Evolutionary conservation across 2,888 invertebrate genomes (phyloP), one percentile per base, ranked within the genome.

Genomic region (Ochropacha duplaris): DNA sequence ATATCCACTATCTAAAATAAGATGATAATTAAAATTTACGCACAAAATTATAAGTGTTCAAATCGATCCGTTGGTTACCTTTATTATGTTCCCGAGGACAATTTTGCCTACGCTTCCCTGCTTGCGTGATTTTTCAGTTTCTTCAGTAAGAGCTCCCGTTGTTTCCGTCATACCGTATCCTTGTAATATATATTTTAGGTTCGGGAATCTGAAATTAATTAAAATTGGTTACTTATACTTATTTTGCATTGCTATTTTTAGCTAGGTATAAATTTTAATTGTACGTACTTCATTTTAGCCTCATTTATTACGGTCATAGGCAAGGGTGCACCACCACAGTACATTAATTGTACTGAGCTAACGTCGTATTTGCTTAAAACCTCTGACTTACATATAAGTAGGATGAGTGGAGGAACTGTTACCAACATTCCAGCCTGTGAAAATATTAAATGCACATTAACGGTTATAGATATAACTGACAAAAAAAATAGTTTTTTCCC

Each of bases 141-240:
- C 87, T 58, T 78, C 70, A 22, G 80, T 81, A 0, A 86, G 16
- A 2, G 64, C 73, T 58, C 88, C 89, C 9, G 82, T 63, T 0
- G 80, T 59, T 71, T 89, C 88, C 22, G 89, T 87, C 84, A 88
- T 83, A n/a, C 88, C 88, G 50, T 87, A 89, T 0, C 84, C 86
- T 83, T 89, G 87, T 50, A 86, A 57, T 5, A 86, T 64, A 31
- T 75, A 61, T 54, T 64, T 71, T 34, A 88, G 60, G 12, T 80
- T 75, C 2, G 79, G 78, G 58, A 84, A 84, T 59, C 88, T 58
- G 50, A 52, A 59, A 58, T 56, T 54, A 11, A 9, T 28, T 34
- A 9, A 50, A 54, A 28, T 12, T 19, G 12, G 6, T 16, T 1
- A 39, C 14, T 34, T 34, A 4, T 34, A 14, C 4, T 6, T 34